Percentiles rank a stretch among this genome's conserved stretches.
Evolutionary conservation across 2,888 invertebrate genomes (phyloP).

Genomic region (Dolichopus griseipennis): DNA sequence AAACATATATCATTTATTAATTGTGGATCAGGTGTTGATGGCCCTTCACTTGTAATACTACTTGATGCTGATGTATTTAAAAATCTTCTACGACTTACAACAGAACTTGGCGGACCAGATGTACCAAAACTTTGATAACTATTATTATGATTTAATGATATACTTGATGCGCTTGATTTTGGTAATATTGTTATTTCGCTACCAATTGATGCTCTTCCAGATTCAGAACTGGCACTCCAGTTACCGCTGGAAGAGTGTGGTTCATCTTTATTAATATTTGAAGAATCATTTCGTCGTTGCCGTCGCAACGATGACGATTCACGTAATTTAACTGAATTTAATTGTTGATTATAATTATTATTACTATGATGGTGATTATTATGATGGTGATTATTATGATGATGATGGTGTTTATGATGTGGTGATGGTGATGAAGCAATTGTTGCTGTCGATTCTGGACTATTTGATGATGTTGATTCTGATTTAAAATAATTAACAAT

Average conservation of each 20-base stretch:
- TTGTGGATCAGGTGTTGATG: conserved; percentile 68
- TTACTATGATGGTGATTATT: conserved; percentile 15
- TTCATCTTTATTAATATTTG: conserved; percentile 58
- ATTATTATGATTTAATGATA: conserved; percentile 53
- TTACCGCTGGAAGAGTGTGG: conserved; percentile 87
- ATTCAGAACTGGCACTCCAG: conserved; percentile 90
- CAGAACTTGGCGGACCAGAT: conserved; percentile 57
- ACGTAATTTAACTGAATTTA: conserved; percentile 57
- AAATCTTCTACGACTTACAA: conserved; percentile 57
- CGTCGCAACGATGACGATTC: conserved; percentile 64
- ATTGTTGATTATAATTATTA: conserved; percentile 6
- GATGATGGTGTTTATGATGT: conserved; percentile 12
- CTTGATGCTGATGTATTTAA: conserved; percentile 70
- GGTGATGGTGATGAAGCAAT: background rate
- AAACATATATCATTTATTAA: conserved; percentile 57
- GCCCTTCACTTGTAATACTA: conserved; percentile 77
- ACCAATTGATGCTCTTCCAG: conserved; percentile 74
- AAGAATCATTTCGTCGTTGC: conserved; percentile 53
- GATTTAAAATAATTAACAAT: conserved; percentile 8
- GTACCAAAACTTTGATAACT: conserved; percentile 34
- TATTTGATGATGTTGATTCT: conserved; percentile 10
- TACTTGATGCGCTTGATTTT: conserved; percentile 61
- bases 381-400: conserved; percentile 15
- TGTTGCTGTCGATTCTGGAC: conserved; percentile 14
- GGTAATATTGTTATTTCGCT: conserved; percentile 68